Base-by-base conservation (phyloP, 30 jellyfish, hydroid and myxozoan genomes). In the Turritopsis dohrnii region DNA sequence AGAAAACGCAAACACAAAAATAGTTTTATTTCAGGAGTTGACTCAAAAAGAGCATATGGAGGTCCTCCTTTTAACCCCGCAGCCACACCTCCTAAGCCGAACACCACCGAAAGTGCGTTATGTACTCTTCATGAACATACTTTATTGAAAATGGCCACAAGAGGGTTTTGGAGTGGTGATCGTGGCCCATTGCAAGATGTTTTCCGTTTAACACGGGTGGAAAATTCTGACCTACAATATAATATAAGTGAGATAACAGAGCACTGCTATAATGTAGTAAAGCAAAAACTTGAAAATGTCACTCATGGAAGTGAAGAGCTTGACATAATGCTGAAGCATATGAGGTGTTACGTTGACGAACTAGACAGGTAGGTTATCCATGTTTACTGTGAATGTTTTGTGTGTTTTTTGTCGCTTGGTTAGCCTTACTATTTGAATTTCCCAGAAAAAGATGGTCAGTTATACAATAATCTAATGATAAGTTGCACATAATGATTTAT, bases 131-230 rank as follows among this genome's bases (percentile, higher is more conserved):
- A 85, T 79, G 99, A 94, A 54, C 97, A 94, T 79, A 94, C 99
- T 0, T 72, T 94, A 22, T 52, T 94, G 73, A 88, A 89, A 75
- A 94, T 94, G 99, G 99, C 99, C 3, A 94, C 99, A 18, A 85
- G 99, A 26, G 99, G 99, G 21, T 94, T 94, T 76, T 94, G 99
- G 99, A 95, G 99, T 29, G 91, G 96, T 25, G 96, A 94, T 52
- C 83, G 84, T 87, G 99, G 99, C 7, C 87, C 88, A 41, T 79
- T 94, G 24, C 96, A 94, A 80, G 99, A 94, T 80, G 99, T 94
- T 41, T 94, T 94, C 69, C 90, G 99, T 7, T 83, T 95, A 16
- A 89, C 89, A 0, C 71, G 99, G 22, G 85, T 88, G 53, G 99
- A 94, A 52, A 85, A 90, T 3, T 82, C 93, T 30, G 99, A 94